A percentile compares a stretch with the other conserved stretches of the same genome.
Conservation (phyloP, 2,797 vertebrate species). For the Perodicticus potto region DNA sequence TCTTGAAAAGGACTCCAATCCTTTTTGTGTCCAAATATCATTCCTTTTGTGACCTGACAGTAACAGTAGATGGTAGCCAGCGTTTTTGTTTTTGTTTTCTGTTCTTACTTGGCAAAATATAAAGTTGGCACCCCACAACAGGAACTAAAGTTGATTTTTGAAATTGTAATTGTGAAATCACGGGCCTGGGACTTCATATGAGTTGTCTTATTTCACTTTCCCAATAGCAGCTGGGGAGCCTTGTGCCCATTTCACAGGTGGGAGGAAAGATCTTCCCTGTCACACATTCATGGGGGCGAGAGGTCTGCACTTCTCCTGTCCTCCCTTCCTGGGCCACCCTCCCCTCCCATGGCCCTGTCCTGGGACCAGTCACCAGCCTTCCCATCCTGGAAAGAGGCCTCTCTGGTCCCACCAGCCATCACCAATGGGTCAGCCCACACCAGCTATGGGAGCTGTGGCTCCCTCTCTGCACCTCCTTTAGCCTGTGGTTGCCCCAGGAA, state of each 20-base stretch:
- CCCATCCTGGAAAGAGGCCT: rapidly evolving
- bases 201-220: neutral
- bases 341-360: neutral
- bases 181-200: neutral
- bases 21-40: rapidly evolving
- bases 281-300: neutral
- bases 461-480: neutral
- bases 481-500: neutral
- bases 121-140: slow-evolving; percentile 27
- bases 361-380: too few relatives aligned
- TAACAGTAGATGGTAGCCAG: neutral
- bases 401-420: neutral
- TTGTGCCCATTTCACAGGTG: neutral
- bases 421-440: neutral
- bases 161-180: slow-evolving; percentile 65
- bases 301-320: rapidly evolving
- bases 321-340: neutral
- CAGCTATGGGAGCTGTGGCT: neutral
- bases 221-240: rapidly evolving
- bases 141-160: slow-evolving; percentile 56
- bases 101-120: slow-evolving; percentile 53
- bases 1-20: rapidly evolving
- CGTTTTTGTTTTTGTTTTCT: slow-evolving; percentile 30
- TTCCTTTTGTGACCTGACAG: rapidly evolving
- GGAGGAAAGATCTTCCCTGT: neutral